Evolutionary conservation across 2,888 invertebrate genomes (phyloP), one percentile per base, ranked within the genome.

Genomic region (Malthinus seriepunctatus): DNA sequence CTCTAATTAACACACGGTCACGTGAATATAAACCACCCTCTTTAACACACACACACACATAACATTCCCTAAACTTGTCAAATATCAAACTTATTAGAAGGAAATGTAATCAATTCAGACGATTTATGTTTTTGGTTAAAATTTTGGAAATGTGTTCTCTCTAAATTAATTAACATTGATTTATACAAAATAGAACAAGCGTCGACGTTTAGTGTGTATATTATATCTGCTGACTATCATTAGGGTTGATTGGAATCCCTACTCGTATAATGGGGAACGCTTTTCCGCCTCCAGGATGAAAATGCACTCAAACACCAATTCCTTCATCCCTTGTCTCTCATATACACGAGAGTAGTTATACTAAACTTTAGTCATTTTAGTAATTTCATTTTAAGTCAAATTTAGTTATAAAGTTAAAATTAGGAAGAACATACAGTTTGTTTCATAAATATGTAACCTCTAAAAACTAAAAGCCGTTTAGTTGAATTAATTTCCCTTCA

Each of bases 201-300:
- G 32, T 35, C 31, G 35, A 15, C 53, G 45, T 59, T 59, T 59
- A 59, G 23, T 23, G 23, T 23, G 23, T 23, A 23, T 23, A 23
- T 2, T 23, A 23, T 23, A 49, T 54, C 54, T 55, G 55, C 55
- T 32, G 47, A 51, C 59, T 60, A 45, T 60, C 59, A 60, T 60
- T 60, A 60, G 39, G 59, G 54, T 48, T 55, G 59, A 60, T 60
- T 60, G 46, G 47, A 46, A 39, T 47, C 55, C 55, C 54, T 35
- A n/a, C 15, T 37, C 33, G 35, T 35, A 39, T 31, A 50, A 42
- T 15, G 59, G 45, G 50, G 23, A 23, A 49, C 32, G 45, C 23
- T 34, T 51, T 54, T 50, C 49, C 53, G 44, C 54, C 55, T 38
- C 10, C 34, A 39, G 39, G 51, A 23, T 38, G 54, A 33, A 55